Evolutionary conservation across 2,888 invertebrate genomes (phyloP), one percentile per base, ranked within the genome.

Genomic region (Synanthedon tipuliformis): DNA sequence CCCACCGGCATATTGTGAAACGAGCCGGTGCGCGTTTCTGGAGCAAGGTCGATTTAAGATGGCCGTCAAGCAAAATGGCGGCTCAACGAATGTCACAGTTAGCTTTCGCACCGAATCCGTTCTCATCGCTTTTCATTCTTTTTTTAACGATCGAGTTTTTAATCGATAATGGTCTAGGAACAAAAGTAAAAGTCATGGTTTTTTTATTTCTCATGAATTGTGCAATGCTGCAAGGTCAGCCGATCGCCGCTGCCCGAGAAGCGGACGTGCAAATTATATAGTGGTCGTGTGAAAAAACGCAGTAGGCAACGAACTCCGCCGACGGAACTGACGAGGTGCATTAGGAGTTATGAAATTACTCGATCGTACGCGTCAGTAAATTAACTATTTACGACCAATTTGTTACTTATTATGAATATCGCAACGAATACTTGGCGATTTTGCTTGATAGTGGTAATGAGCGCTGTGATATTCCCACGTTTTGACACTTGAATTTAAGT

Each of bases 21-120:
- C 66, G 56, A 71, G 73, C 76, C 74, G 69, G 69, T 68, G 69
- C 61, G 65, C 61, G 65, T 80, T 80, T 72, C 75, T 85, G 68
- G 86, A 86, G 85, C 86, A 86, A 87, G 86, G 86, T 84, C 77
- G 66, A 50, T 52, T 59, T 64, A 76, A 78, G 64, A 76, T 80
- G 80, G 80, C 78, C 76, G 83, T 70, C 79, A 74, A 68, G 63
- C 61, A 70, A 68, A 63, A 75, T 78, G 77, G 74, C 69, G 69
- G 69, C 50, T 12, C 13, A 50, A 68, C 76, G 75, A 81, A 82
- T 80, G 83, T 79, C 80, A 77, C 70, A 65, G 53, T 49, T 18
- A 23, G 67, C 72, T 77, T 81, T 80, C 76, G 81, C 78, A 77
- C 75, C 73, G 77, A 73, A 74, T 71, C 65, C 60, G 61, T 62